A percentile compares a stretch with the other conserved stretches of the same genome.
Evolutionary conservation across 92 coral and sea anemone species (phyloP).

Genomic region (Porites cylindrica): DNA sequence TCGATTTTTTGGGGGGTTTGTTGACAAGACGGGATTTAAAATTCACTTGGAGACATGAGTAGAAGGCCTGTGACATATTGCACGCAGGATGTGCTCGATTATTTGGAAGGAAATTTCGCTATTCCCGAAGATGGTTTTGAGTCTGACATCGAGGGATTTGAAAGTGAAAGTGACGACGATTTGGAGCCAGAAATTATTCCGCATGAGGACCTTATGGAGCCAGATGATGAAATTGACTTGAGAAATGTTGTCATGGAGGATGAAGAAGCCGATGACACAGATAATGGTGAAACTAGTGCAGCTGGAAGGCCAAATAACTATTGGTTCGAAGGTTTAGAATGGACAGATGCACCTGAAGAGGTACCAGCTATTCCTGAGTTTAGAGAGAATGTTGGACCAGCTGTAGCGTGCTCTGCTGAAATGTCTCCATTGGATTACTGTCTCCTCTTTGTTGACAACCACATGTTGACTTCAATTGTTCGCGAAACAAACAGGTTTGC

Average conservation of each 20-base stretch:
- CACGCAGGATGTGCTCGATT: not conserved
- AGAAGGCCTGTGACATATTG: not conserved
- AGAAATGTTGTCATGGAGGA: conserved; percentile 22
- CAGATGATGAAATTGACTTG: conserved; percentile 12
- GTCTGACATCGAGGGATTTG: conserved; percentile 9
- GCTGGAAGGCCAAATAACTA: conserved; percentile 22
- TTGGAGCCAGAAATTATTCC: not conserved
- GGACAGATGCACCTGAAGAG: conserved; percentile 10
- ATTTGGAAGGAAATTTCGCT: conserved; percentile 7
- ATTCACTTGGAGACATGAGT: not conserved
- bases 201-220: not conserved
- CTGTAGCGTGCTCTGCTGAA: conserved; percentile 16
- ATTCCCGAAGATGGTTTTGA: conserved; percentile 19
- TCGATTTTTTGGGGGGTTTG: not conserved
- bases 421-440: conserved; percentile 18
- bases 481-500: conserved; percentile 21
- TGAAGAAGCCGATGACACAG: conserved; percentile 25
- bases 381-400: not conserved
- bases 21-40: not conserved
- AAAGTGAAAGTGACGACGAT: conserved; percentile 8
- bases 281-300: conserved; percentile 4
- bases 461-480: conserved; percentile 21
- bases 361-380: conserved; percentile 7
- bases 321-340: conserved; percentile 11
- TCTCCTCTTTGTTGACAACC: conserved; percentile 31